These are phyloP conservation scores for Theodoxus fluviatilis DNA, from an alignment of 2,888 invertebrate genomes.

Conservation along the genomic window DNA sequence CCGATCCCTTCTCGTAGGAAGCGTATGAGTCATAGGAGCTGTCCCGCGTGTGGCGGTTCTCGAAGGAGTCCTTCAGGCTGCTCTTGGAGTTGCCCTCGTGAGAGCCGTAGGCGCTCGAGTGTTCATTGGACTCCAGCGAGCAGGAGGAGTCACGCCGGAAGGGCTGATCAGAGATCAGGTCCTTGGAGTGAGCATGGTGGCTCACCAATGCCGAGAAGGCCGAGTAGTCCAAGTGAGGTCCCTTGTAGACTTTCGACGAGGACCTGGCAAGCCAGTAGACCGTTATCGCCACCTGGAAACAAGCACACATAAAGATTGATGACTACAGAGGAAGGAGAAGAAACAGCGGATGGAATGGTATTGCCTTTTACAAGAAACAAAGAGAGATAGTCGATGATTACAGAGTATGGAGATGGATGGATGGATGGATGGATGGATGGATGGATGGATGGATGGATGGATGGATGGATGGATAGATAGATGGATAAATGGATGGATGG, in stretches of 20 bases:
- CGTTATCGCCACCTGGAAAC: conserved; percentile 60
- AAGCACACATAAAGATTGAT: background rate
- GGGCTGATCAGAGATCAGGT: conserved; percentile 43
- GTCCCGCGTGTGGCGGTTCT: conserved; percentile 41
- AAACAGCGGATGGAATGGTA: background rate
- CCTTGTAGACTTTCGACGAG: conserved; percentile 44
- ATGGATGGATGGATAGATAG: no score
- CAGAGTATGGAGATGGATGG: background rate
- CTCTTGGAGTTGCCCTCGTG: conserved; percentile 27
- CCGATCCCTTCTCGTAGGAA: conserved; percentile 50
- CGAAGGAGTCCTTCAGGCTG: conserved; percentile 28
- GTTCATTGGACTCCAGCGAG: conserved; percentile 41
- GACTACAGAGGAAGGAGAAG: background rate
- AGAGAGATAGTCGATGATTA: background rate
- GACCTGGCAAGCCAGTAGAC: conserved; percentile 61
- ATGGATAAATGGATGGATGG: no score
- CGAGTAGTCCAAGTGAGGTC: conserved; percentile 59
- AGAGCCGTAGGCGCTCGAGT: conserved; percentile 45
- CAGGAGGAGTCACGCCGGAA: conserved; percentile 37
- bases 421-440: no score
- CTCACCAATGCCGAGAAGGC: conserved; percentile 61
- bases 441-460: no score
- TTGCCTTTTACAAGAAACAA: background rate
- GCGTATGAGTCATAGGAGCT: conserved; percentile 55
- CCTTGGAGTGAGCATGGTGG: conserved; percentile 43